These are phyloP conservation scores for Epirrhoe tristata DNA, from an alignment of 2,888 invertebrate genomes.

Conservation along the genomic window DNA sequence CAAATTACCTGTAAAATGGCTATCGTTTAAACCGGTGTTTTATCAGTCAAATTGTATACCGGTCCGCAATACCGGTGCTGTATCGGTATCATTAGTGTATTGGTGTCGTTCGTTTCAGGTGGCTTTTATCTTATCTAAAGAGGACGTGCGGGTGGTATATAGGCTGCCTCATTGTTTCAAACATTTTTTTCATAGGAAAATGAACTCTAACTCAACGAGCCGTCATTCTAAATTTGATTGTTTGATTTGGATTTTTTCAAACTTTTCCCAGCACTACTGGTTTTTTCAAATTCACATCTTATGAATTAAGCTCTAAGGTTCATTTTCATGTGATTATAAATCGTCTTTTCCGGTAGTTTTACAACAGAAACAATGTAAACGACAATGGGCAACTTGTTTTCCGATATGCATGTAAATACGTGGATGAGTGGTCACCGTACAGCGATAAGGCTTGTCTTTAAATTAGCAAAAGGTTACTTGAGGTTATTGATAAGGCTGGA, in stretches of 20 bases:
- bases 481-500: slow-evolving; percentile 41
- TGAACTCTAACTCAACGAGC: slow-evolving; percentile 15
- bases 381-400: slow-evolving; percentile 80
- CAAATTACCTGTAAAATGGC: slow-evolving; percentile 43
- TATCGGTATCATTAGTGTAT: slow-evolving; percentile 78
- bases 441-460: slow-evolving; percentile 48
- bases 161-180: slow-evolving; percentile 72
- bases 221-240: slow-evolving; percentile 44
- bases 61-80: slow-evolving; percentile 59
- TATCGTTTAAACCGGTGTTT: slow-evolving; percentile 66
- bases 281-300: slow-evolving; percentile 43
- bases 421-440: slow-evolving; percentile 81
- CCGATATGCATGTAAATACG: slow-evolving; percentile 82
- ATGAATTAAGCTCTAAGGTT: slow-evolving; percentile 39
- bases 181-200: slow-evolving; percentile 48
- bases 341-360: slow-evolving; percentile 76
- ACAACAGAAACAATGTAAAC: slow-evolving; percentile 65
- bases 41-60: slow-evolving; percentile 73
- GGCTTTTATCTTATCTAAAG: slow-evolving; percentile 84
- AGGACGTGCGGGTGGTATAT: slow-evolving; percentile 83
- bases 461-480: slow-evolving; percentile 52
- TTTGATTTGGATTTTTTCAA: slow-evolving; percentile 46
- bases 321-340: slow-evolving; percentile 45
- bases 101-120: slow-evolving; percentile 79
- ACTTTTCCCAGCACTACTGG: slow-evolving; percentile 56